phyloP scores from a whole-genome alignment of 1,140 invertebrate species.

The Thaumatotibia leucotreta region DNA sequence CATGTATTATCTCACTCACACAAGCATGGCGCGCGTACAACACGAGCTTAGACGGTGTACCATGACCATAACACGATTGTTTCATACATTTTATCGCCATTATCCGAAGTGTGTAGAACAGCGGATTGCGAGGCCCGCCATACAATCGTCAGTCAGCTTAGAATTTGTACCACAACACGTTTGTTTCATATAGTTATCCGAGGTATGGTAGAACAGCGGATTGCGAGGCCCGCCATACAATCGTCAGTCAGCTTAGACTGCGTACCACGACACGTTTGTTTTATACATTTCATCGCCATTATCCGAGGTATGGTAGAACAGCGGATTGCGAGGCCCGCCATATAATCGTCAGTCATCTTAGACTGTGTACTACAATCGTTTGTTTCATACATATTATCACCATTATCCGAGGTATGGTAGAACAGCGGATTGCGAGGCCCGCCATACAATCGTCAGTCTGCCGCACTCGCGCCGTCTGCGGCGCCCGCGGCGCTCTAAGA shows the following conservation, averaged over 20 bases:
- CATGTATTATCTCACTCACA: no score
- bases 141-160: conserved; percentile 35
- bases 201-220: not conserved
- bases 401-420: no score
- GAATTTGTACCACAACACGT: no score
- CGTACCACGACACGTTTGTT: no score
- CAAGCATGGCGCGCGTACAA: not conserved
- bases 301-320: not conserved
- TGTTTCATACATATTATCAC: no score
- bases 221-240: conserved; percentile 28
- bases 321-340: conserved; percentile 25
- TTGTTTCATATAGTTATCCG: no score
- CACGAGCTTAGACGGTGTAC: no score
- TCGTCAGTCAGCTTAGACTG: conserved; percentile 43
- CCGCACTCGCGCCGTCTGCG: conserved; percentile 58
- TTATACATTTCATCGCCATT: no score
- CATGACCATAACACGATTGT: no score
- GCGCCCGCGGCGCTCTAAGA: conserved; percentile 63
- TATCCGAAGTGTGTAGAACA: not conserved
- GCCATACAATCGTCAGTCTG: conserved; percentile 37
- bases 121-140: conserved; percentile 25
- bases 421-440: conserved; percentile 23
- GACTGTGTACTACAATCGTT: no score
- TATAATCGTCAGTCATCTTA: conserved; percentile 35
- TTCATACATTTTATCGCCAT: no score